These are phyloP conservation scores for Microctenopoma steveboyesi DNA, from an alignment of 2,797 vertebrate species.

Conservation along the genomic window DNA sequence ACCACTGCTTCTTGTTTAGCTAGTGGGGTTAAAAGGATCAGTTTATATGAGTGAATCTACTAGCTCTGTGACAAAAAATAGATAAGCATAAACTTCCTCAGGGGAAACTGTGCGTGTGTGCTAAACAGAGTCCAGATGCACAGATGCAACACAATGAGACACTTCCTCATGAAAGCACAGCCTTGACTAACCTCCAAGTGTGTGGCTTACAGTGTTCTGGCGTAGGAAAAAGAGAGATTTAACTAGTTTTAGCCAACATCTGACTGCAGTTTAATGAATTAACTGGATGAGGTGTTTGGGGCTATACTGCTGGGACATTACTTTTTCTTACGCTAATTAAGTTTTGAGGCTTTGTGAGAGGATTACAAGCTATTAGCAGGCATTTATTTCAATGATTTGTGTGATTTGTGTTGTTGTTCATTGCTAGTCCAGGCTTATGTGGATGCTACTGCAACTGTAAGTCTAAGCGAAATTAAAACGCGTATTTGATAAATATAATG, in stretches of 20 bases:
- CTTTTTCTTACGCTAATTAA: constrained; percentile 80
- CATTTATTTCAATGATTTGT: constrained; percentile 70
- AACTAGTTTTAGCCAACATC: constrained; percentile 42
- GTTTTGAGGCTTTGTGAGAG: constrained; percentile 68
- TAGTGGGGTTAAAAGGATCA: constrained; percentile 38
- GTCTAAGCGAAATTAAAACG: constrained; percentile 3
- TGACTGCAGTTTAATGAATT: constrained; percentile 64
- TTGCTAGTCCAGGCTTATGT: constrained; percentile 45
- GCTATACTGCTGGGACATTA: constrained; percentile 64
- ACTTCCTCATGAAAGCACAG: constrained; percentile 37
- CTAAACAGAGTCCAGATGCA: constrained; percentile 46
- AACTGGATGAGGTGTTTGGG: constrained; percentile 29
- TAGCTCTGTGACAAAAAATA: constrained; percentile 24
- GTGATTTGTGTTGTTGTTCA: constrained; percentile 59
- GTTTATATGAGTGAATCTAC: constrained; percentile 12
- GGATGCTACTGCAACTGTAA: constrained; percentile 35
- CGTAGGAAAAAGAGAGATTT: constrained; percentile 24
- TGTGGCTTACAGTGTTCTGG: constrained; percentile 34
- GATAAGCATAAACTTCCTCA: constrained; percentile 15
- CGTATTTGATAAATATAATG: constrained; percentile 10
- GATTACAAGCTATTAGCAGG: constrained; percentile 72
- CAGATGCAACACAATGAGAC: constrained; percentile 29
- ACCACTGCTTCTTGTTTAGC: not conserved
- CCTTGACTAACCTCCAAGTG: constrained; percentile 34
- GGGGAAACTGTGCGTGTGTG: constrained; percentile 4